Percentiles rank a stretch among this genome's conserved stretches.
Conservation (phyloP, 1,140 invertebrate species). For the Dufourea novaeangliae region DNA sequence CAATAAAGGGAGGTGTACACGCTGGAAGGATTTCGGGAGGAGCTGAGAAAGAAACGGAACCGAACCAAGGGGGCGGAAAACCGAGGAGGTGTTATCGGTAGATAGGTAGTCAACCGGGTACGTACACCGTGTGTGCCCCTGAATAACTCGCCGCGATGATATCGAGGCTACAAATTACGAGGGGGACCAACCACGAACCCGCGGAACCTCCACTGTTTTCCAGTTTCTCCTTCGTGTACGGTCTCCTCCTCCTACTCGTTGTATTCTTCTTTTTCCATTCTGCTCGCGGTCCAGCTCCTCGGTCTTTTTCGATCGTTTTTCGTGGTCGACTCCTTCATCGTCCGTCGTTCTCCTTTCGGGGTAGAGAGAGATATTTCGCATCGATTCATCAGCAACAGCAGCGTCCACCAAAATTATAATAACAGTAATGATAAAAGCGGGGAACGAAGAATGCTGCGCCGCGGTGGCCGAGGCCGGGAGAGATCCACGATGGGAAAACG, state of each 20-base stretch:
- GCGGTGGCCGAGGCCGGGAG: constrained; percentile 17
- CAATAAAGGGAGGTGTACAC: no score
- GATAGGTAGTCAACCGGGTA: constrained; percentile 67
- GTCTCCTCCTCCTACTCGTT: constrained; percentile 11
- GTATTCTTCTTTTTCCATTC: constrained; percentile 21
- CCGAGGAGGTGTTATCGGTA: constrained; percentile 58
- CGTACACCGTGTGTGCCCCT: constrained; percentile 59
- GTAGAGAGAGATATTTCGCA: constrained; percentile 26
- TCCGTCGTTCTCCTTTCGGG: constrained; percentile 5
- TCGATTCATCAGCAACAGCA: constrained; percentile 67
- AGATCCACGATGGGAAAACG: constrained; percentile 43
- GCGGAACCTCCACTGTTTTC: constrained; percentile 39
- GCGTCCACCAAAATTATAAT: constrained; percentile 66
- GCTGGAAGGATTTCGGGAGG: constrained; percentile 29
- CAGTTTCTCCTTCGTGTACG: constrained; percentile 54
- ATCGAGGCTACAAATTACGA: constrained; percentile 71
- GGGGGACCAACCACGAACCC: constrained; percentile 62
- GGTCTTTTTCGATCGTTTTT: constrained; percentile 26
- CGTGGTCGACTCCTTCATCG: constrained; percentile 20
- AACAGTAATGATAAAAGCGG: constrained; percentile 69
- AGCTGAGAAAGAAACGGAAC: not conserved
- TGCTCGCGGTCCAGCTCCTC: constrained; percentile 31
- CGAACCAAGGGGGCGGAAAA: constrained; percentile 19
- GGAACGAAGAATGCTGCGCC: constrained; percentile 48
- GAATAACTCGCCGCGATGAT: constrained; percentile 70